Evolutionary conservation across 2,888 invertebrate species (phyloP).

Genomic region (Tholera decimalis): DNA sequence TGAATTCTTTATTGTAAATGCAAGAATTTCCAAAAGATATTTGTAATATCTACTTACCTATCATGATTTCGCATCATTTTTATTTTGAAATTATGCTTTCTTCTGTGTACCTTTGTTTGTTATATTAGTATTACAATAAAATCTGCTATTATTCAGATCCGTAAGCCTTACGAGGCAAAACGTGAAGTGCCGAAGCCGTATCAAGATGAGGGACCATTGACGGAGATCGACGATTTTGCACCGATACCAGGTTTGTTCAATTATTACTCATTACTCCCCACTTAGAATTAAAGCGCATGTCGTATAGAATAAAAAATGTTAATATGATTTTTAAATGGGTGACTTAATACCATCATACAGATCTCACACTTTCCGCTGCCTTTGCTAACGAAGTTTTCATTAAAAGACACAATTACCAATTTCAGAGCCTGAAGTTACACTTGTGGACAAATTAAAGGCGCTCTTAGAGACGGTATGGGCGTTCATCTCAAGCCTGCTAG

Average conservation of each 20-base stretch:
- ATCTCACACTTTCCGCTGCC: background rate
- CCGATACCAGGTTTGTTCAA: constrained; percentile 73
- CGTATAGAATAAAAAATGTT: background rate
- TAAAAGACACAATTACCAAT: too few species aligned
- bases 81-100: constrained; percentile 37
- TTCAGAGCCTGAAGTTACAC: constrained; percentile 75
- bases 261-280: background rate
- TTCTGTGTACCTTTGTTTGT: background rate
- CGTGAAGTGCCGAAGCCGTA: constrained; percentile 66
- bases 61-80: constrained; percentile 26
- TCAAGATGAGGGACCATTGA: constrained; percentile 71
- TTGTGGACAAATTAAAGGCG: constrained; percentile 86
- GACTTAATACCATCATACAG: background rate
- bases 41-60: background rate
- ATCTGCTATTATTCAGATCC: constrained; percentile 45
- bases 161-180: constrained; percentile 57
- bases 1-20: background rate
- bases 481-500: constrained; percentile 95
- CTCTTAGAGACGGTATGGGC: constrained; percentile 91
- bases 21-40: background rate
- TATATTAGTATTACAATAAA: constrained; percentile 17
- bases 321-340: background rate
- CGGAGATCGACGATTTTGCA: constrained; percentile 80
- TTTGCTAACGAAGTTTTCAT: too few species aligned
- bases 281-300: background rate